Percentiles rank a stretch among this genome's conserved stretches.
Evolutionary conservation across 2,797 vertebrate genomes (phyloP).

Genomic region (Mycteria americana): DNA sequence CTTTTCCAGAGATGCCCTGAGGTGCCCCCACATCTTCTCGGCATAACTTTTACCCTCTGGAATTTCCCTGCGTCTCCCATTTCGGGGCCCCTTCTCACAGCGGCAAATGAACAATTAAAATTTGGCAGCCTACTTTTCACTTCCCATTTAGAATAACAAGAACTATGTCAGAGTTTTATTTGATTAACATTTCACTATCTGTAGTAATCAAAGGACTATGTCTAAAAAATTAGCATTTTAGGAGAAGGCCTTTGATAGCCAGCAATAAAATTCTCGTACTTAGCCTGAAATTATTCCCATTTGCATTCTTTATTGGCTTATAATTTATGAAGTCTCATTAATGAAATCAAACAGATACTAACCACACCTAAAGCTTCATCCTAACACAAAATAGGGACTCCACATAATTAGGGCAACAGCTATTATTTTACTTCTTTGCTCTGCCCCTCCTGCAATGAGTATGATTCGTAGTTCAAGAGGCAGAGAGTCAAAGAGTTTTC

Average conservation of each 20-base stretch:
- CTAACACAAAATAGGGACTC: not conserved
- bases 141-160: conserved; percentile 14
- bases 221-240: conserved; percentile 54
- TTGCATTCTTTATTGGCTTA: conserved; percentile 22
- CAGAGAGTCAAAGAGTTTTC: conserved; percentile 28
- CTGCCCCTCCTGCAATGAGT: conserved; percentile 40
- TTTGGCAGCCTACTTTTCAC: conserved; percentile 12
- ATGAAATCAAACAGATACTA: conserved; percentile 54
- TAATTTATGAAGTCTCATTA: conserved; percentile 48
- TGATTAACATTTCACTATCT: conserved; percentile 36
- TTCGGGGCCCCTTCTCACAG: not conserved
- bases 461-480: not conserved
- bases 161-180: conserved; percentile 29
- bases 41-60: not conserved
- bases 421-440: conserved; percentile 31
- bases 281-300: conserved; percentile 22
- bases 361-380: conserved; percentile 47
- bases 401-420: not conserved
- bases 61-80: not conserved
- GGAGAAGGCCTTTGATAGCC: conserved; percentile 30
- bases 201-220: conserved; percentile 24
- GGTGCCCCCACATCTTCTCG: not conserved
- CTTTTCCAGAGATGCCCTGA: not conserved
- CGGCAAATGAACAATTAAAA: conserved; percentile 11
- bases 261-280: conserved; percentile 35